Evolutionary conservation across 2,113 vertebrate species (phyloP).

Genomic region (Coryphaenoides rupestris): DNA sequence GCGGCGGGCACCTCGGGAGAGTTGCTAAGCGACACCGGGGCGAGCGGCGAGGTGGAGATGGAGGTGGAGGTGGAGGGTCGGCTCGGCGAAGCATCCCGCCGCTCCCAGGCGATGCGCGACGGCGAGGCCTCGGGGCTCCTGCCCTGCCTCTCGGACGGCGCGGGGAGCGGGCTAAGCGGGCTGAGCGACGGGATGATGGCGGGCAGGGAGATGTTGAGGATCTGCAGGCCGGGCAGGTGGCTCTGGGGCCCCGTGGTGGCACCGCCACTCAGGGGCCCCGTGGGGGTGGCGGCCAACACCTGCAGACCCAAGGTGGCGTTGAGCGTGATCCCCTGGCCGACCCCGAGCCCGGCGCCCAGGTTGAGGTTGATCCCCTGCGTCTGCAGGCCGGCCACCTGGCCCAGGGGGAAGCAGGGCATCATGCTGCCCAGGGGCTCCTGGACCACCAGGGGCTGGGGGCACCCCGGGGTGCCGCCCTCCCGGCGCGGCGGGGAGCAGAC

Average conservation of each 20-base stretch:
- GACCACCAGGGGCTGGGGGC: conserved; percentile 64
- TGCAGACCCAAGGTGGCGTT: conserved; percentile 86
- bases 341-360: conserved; percentile 78
- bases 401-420: conserved; percentile 86
- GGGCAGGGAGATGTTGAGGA: conserved; percentile 89
- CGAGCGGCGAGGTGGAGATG: conserved; percentile 18
- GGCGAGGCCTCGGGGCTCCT: conserved; percentile 50
- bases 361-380: conserved; percentile 78
- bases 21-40: conserved; percentile 29
- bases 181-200: conserved; percentile 84
- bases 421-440: conserved; percentile 78
- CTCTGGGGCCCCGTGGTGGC: conserved; percentile 70
- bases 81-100: conserved; percentile 14
- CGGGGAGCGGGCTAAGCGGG: conserved; percentile 57
- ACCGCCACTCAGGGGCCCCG: conserved; percentile 71
- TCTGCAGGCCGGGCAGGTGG: conserved; percentile 85
- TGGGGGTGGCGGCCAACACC: conserved; percentile 78
- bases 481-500: conserved; percentile 33
- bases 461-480: conserved; percentile 16
- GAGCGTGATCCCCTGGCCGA: conserved; percentile 82
- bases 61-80: conserved; percentile 18
- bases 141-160: conserved; percentile 46
- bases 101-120: conserved; percentile 34
- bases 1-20: conserved; percentile 27
- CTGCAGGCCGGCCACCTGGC: conserved; percentile 82